Evolutionary conservation across 2,113 vertebrate species (phyloP).

Genomic region (Murina feae): DNA sequence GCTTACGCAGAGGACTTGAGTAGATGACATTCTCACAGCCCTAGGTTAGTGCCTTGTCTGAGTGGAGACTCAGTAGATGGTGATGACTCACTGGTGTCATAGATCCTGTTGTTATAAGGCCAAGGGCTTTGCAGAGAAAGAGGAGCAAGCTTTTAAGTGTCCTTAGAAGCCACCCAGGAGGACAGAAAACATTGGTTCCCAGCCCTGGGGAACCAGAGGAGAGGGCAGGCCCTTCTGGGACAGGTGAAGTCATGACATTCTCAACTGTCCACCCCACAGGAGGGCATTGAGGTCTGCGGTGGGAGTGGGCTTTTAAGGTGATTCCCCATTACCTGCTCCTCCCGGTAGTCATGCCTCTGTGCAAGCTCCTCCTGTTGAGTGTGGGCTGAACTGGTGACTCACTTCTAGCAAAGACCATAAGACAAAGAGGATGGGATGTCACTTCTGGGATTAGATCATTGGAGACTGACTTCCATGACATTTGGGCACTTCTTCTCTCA

Average conservation of each 20-base stretch:
- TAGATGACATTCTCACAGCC: not conserved
- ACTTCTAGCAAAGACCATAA: not conserved
- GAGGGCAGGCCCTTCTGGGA: not conserved
- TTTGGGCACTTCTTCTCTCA: fast-evolving
- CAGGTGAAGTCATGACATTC: fast-evolving
- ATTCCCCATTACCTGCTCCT: fast-evolving
- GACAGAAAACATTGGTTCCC: not conserved
- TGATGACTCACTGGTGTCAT: not conserved
- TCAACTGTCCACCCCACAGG: not conserved
- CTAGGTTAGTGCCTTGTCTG: too few relatives aligned
- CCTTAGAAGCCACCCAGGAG: not conserved
- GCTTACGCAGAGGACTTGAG: not conserved
- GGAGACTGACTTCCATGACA: not conserved
- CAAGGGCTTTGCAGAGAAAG: not conserved
- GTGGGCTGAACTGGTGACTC: too few relatives aligned
- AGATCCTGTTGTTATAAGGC: not conserved
- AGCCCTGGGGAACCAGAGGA: not conserved
- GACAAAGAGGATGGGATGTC: not conserved
- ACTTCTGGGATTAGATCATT: not conserved
- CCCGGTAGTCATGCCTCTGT: fast-evolving
- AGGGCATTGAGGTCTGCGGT: too few relatives aligned
- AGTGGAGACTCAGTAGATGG: not conserved
- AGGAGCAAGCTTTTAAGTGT: not conserved
- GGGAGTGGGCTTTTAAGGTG: fast-evolving
- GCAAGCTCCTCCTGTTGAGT: not conserved